Conservation (phyloP, 2,797 vertebrate species). For the Acanthurus tractus region DNA sequence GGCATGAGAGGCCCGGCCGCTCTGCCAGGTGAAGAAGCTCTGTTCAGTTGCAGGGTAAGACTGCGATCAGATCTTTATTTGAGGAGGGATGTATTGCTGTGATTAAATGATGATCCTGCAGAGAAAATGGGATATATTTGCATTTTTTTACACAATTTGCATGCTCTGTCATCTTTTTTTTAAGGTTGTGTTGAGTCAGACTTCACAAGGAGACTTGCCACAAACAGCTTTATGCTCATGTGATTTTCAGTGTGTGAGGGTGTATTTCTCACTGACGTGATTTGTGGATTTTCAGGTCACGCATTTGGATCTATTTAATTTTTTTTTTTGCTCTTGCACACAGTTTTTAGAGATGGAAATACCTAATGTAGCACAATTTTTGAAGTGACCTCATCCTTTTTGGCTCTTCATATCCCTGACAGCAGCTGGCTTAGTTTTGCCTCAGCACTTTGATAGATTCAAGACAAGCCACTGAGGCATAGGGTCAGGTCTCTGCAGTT, state of each 20-base stretch:
- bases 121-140: slow-evolving; percentile 22
- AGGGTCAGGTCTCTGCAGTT: slow-evolving; percentile 78
- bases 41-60: slow-evolving; percentile 29
- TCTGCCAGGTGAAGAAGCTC: slow-evolving; percentile 54
- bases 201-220: slow-evolving; percentile 23
- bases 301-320: slow-evolving; percentile 33
- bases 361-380: slow-evolving; percentile 62
- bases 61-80: slow-evolving; percentile 40
- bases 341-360: slow-evolving; percentile 59
- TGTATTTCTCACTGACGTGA: slow-evolving; percentile 15
- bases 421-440: slow-evolving; percentile 72
- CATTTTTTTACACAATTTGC: slow-evolving; percentile 19
- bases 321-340: slow-evolving; percentile 39
- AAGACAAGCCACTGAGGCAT: slow-evolving; percentile 75
- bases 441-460: slow-evolving; percentile 79
- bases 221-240: slow-evolving; percentile 31
- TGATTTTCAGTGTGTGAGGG: slow-evolving; percentile 18
- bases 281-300: slow-evolving; percentile 37
- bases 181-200: slow-evolving; percentile 40
- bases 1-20: slow-evolving; percentile 35
- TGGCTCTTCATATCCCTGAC: slow-evolving; percentile 68
- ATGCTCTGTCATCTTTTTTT: slow-evolving; percentile 10
- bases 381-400: slow-evolving; percentile 75
- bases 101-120: slow-evolving; percentile 29
- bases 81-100: slow-evolving; percentile 14